A percentile compares a stretch with the other conserved stretches of the same genome.
phyloP scores from a whole-genome alignment of 1,140 invertebrate species.

The Amphibalanus amphitrite region DNA sequence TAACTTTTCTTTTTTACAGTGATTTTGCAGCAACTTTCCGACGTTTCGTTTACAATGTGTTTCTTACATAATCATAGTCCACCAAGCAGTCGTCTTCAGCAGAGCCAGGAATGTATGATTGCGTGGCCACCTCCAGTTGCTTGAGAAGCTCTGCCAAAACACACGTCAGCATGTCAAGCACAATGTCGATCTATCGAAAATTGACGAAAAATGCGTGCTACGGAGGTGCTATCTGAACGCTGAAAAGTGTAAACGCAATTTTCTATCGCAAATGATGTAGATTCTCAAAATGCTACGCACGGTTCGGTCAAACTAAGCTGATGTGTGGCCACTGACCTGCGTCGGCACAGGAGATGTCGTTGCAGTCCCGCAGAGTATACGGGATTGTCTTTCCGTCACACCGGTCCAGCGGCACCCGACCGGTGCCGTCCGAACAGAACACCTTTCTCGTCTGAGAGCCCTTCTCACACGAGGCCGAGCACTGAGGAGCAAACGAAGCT shows the following conservation, averaged over 20 bases:
- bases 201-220: too few relatives aligned
- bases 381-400: constrained; percentile 47
- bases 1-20: too few relatives aligned
- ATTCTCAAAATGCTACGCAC: too few relatives aligned
- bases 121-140: not conserved
- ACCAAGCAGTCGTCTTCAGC: not conserved
- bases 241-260: too few relatives aligned
- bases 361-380: constrained; percentile 50
- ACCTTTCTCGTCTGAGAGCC: constrained; percentile 53
- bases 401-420: constrained; percentile 33
- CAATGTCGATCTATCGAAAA: too few relatives aligned
- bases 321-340: too few relatives aligned
- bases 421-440: constrained; percentile 56
- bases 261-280: too few relatives aligned
- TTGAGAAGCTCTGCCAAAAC: not conserved
- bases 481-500: constrained; percentile 30
- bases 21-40: too few relatives aligned
- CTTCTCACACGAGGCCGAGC: constrained; percentile 61
- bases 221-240: too few relatives aligned
- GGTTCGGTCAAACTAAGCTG: too few relatives aligned
- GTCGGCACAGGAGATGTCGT: constrained; percentile 30
- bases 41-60: too few relatives aligned
- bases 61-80: not conserved
- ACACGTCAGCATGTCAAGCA: too few relatives aligned
- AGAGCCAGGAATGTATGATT: not conserved